Evolutionary conservation across 1,140 invertebrate species (phyloP), one percentile per base, ranked within the genome.

Genomic region (Stegodyphus mimosarum): DNA sequence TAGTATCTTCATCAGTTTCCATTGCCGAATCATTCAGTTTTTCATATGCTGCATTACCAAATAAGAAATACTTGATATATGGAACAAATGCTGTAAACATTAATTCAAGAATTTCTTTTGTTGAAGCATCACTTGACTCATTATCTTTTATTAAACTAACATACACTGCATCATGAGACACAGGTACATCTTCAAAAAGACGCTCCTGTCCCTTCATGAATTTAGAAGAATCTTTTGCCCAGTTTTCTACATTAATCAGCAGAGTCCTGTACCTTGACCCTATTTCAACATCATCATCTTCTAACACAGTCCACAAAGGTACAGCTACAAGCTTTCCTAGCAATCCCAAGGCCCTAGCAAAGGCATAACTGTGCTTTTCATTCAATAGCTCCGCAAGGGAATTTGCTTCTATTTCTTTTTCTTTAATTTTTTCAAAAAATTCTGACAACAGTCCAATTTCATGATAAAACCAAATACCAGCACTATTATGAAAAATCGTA

Each of bases 151-250:
- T 64, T 33, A 86, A 78, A 73, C 83, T 86, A 9, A 72, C 69
- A 78, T 86, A 86, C 0, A 86, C 83, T 71, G 83, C 83, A 86
- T 86, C 83, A 86, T 78, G 83, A 70, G 83, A 86, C 13, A 86
- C 75, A 10, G 83, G 83, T 15, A 86, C 75, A 78, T 86, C 83
- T 48, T 86, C 83, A 86, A 86, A 86, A 7, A 86, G 51, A 7
- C 83, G 66, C 6, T 86, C 83, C 78, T 86, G 83, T 3, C 83
- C 83, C 64, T 71, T 86, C 83, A 86, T 86, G n/a, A 86, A 86
- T 53, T 86, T 77, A n/a, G 74, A 72, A 33, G 83, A 67, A 78
- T 86, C 83, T 78, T 86, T 86, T 6, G 74, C 70, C 83, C 83
- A 86, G 50, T 71, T 71, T 64, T 77, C 75, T 7, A 72, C 49